Conservation (phyloP, 2,113 vertebrate genomes). For the Phalacrocorax carbo region DNA sequence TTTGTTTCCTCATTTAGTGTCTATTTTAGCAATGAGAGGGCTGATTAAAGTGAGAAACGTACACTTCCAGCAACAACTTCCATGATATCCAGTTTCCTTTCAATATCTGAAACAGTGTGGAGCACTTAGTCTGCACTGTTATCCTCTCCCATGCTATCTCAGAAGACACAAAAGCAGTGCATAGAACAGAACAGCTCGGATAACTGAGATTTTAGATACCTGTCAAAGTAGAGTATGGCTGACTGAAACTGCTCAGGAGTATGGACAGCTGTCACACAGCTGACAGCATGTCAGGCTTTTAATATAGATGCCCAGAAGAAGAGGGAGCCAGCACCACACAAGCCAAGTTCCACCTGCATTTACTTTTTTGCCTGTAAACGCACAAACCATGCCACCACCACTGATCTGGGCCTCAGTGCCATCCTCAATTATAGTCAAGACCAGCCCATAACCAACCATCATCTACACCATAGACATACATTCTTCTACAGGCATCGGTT, state of each 20-base stretch:
- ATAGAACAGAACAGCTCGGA: constrained; percentile 11
- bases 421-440: background rate
- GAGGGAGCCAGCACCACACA: background rate
- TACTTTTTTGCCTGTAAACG: background rate
- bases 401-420: background rate
- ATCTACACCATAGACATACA: background rate
- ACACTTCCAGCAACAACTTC: background rate
- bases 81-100: constrained; percentile 9
- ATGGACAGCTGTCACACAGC: background rate
- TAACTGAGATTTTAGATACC: constrained; percentile 16
- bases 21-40: background rate
- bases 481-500: background rate
- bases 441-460: background rate
- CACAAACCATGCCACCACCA: background rate
- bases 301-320: background rate
- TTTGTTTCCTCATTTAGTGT: constrained; percentile 7
- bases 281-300: background rate
- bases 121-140: background rate
- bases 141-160: background rate
- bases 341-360: background rate
- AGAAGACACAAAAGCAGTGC: background rate
- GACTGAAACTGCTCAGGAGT: background rate
- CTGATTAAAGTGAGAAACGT: constrained; percentile 17
- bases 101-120: background rate
- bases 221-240: background rate